phyloP scores from a whole-genome alignment of 2,797 vertebrate genomes.

The Salarias fasciatus region DNA sequence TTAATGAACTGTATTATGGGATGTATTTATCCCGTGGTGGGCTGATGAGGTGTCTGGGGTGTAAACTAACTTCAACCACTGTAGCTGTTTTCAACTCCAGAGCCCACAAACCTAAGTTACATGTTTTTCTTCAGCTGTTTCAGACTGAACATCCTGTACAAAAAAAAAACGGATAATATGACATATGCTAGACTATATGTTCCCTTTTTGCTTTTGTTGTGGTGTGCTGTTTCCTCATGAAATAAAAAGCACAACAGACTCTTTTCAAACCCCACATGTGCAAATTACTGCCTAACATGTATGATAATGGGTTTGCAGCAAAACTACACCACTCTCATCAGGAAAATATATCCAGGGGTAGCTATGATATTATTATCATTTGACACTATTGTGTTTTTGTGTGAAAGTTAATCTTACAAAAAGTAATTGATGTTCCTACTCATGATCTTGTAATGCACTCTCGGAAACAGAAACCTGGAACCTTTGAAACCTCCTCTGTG shows the following conservation, averaged over 20 bases:
- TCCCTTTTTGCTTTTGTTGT: slow-evolving; percentile 17
- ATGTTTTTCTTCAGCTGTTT: slow-evolving; percentile 43
- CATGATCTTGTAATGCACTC: slow-evolving; percentile 35
- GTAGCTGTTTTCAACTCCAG: no score
- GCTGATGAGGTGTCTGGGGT: no score
- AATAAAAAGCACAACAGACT: slow-evolving; percentile 30
- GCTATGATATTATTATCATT: slow-evolving; percentile 9
- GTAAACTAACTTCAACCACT: no score
- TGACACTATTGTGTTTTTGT: slow-evolving; percentile 27
- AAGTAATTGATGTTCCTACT: slow-evolving; percentile 42
- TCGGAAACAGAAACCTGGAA: slow-evolving; percentile 40
- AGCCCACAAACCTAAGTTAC: not conserved
- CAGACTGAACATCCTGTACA: slow-evolving; percentile 31
- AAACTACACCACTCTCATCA: not conserved
- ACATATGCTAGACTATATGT: slow-evolving; percentile 17
- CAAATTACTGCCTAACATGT: slow-evolving; percentile 9
- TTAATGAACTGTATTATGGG: no score
- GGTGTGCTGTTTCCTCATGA: slow-evolving; percentile 26
- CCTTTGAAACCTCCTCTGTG: slow-evolving; percentile 37
- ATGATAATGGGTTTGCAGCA: slow-evolving; percentile 25
- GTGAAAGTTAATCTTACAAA: slow-evolving; percentile 39
- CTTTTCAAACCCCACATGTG: slow-evolving; percentile 27
- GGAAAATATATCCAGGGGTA: slow-evolving; percentile 8
- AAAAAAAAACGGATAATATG: slow-evolving; percentile 45
- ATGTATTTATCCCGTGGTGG: no score